Evolutionary conservation across 2,888 invertebrate genomes (phyloP), one percentile per base, ranked within the genome.

Genomic region (Microplitis deprimator): DNA sequence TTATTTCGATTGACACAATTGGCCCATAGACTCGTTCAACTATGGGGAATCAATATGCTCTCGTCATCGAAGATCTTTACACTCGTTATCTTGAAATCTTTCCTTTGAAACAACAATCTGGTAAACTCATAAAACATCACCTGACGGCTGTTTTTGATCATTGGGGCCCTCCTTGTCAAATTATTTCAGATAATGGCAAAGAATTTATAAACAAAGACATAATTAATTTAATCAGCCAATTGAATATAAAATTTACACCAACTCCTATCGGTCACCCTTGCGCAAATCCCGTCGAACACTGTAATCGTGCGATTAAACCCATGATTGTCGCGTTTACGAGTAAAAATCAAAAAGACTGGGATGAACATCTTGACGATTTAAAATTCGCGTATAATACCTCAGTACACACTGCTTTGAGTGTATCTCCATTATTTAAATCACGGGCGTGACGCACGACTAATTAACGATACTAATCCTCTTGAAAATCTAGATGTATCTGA

Each of bases 211-310:
- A 77, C 17, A 65, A 65, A 67, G 73, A 77, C 61, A 65, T 80
- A 1, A 69, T 41, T 64, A 17, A 38, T 4, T 75, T 70, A 7
- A 59, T 77, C 1, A 41, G 40, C 5, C 40, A 67, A n/a, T 59
- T 60, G 40, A n/a, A 60, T n/a, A 61, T 77, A 1, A 7, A 8
- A 59, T 74, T 77, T 10, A 59, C 70, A 0, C 76, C 79, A 10
- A 79, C 77, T 0, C 76, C 77, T 20, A 8, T 78, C 5, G 68
- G 68, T 29, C 79, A 79, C 29, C 79, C 75, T 10, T 69, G 70
- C 6, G 77, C 70, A 20, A 79, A 81, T 50, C 81, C 77, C 5
- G 77, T 79, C 6, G 77, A 80, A 60, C 75, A 77, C 6, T 64
- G 69, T 1, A 78, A 78, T 39, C 39, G 79, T 1, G 78, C 78